Base-by-base conservation (phyloP, 2,888 invertebrate species). In the Parelbella ahira region DNA sequence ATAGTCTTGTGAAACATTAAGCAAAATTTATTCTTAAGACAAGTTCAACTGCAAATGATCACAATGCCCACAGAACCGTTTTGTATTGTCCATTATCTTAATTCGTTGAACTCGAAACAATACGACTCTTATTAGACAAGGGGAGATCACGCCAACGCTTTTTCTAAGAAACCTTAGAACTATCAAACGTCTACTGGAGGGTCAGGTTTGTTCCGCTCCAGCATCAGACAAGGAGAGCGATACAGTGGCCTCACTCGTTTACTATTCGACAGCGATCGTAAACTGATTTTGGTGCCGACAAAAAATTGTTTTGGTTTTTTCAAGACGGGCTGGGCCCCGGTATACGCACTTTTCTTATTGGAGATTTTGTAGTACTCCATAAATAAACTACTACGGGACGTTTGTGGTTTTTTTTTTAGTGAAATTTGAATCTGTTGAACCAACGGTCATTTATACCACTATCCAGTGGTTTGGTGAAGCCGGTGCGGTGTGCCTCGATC, bases 261-360 rank as follows among this genome's bases (percentile, higher is more conserved):
- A 84, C 84, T 79, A 84, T 74, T 69, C 64, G 71, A 76, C 72
- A 70, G 68, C 68, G 73, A 77, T 86, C 84, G 83, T 87, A 84
- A 81, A 86, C 78, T 70, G 66, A 75, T 74, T 84, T 74, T 72
- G 65, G 71, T 62, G 51, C 63, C 59, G 53, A 81, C 76, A 81
- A 78, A 83, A 86, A 82, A 70, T 71, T 84, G 83, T 86, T 86
- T 81, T 80, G 81, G 69, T 84, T 82, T 86, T 83, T 82, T 76
- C 58, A 60, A 55, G 54, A 54, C 55, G 63, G 33, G 63, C 56
- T 59, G 60, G 54, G 57, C 57, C 50, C 50, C 44, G 48, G 33
- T 50, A 44, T 48, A 77, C 49, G 56, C 50, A 56, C 58, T 67
- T 65, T 60, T 75, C 71, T 75, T 76, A 71, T 79, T 76, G 63